Conservation (phyloP, 2,797 vertebrate genomes). For the Urophycis tenuis region DNA sequence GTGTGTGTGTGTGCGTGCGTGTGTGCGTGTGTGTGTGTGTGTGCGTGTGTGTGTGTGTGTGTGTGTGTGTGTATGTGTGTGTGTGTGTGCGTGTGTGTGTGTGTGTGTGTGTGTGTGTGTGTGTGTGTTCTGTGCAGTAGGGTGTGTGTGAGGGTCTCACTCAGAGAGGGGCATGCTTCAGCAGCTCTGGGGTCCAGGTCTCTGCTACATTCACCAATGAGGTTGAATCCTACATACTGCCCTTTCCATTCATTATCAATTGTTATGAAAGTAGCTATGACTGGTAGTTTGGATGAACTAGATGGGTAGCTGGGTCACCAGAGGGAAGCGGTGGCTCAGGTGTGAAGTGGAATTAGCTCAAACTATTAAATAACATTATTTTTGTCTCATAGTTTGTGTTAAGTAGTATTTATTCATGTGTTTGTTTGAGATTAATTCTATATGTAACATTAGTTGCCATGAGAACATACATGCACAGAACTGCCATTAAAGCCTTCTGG, state of each 20-base stretch:
- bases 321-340: background rate
- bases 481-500: background rate
- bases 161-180: background rate
- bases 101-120: background rate
- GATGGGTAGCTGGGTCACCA: background rate
- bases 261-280: background rate
- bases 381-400: background rate
- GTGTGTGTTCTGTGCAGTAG: background rate
- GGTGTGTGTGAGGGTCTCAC: background rate
- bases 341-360: background rate
- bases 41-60: background rate
- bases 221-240: background rate
- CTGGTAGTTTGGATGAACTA: background rate
- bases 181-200: background rate
- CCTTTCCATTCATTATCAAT: background rate
- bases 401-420: background rate
- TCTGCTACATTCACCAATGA: background rate
- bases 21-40: background rate
- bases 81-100: background rate
- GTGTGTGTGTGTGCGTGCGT: background rate
- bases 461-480: background rate
- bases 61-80: background rate
- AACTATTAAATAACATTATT: background rate
- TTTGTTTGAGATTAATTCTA: background rate
- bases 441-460: background rate